Evolutionary conservation across 2,113 vertebrate genomes (phyloP).

Genomic region (Caranx melampygus): DNA sequence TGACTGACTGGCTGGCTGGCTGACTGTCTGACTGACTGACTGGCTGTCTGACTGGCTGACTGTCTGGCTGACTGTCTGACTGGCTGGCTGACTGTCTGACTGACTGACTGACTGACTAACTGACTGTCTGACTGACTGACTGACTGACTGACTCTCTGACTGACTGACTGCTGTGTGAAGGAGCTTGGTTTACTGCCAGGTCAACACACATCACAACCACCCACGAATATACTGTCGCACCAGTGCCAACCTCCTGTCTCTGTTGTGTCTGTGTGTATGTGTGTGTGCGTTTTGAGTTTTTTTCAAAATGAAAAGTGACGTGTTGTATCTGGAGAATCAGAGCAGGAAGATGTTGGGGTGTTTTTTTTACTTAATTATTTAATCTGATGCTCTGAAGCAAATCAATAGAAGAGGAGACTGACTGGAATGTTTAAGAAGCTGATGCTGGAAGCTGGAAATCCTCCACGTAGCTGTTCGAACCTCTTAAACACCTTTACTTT

Average conservation of each 20-base stretch:
- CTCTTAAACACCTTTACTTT: not conserved
- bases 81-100: too few relatives aligned
- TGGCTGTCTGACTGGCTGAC: too few relatives aligned
- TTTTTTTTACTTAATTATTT: slow-evolving; percentile 40
- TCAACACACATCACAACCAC: slow-evolving; percentile 16
- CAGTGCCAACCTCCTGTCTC: not conserved
- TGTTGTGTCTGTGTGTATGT: slow-evolving; percentile 10
- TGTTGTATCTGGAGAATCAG: not conserved
- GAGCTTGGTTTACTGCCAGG: slow-evolving; percentile 38
- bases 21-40: too few relatives aligned
- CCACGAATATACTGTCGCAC: not conserved
- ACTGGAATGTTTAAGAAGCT: slow-evolving; percentile 27
- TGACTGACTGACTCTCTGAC: slow-evolving; percentile 21
- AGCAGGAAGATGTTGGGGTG: not conserved
- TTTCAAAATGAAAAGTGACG: too few relatives aligned
- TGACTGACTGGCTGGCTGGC: too few relatives aligned
- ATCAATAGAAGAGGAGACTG: not conserved
- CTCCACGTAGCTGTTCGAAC: not conserved
- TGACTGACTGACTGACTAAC: slow-evolving; percentile 1
- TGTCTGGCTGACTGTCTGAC: too few relatives aligned
- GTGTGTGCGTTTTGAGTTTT: not conserved
- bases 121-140: too few relatives aligned
- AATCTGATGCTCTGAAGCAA: slow-evolving; percentile 24
- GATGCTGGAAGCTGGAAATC: not conserved
- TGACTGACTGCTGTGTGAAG: not conserved